Conservation (phyloP, 2,113 vertebrate genomes). For the Cyanocitta stelleri region DNA sequence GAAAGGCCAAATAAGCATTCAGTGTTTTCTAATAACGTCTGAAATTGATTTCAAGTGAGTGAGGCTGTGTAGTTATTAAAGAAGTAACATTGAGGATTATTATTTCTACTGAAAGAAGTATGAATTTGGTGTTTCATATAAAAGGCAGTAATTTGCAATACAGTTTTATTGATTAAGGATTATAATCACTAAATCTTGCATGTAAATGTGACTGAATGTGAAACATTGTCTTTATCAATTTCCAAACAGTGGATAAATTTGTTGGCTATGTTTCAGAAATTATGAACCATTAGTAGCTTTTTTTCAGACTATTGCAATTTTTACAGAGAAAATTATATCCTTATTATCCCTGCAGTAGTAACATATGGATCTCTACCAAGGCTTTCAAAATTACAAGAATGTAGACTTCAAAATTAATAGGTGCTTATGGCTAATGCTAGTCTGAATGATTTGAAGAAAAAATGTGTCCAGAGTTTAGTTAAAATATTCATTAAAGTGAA, state of each 20-base stretch:
- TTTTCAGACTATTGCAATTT: neutral
- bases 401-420: neutral
- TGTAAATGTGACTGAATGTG: neutral
- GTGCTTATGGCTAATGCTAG: neutral
- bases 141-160: neutral
- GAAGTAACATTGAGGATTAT: neutral
- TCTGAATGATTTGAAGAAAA: neutral
- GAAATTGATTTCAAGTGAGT: neutral
- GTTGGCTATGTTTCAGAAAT: conserved; percentile 3
- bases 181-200: neutral
- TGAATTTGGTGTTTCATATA: neutral
- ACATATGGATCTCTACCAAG: neutral
- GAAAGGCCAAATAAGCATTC: neutral
- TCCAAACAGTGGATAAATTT: neutral
- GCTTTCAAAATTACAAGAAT: neutral
- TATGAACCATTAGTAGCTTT: neutral
- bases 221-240: neutral
- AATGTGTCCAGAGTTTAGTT: neutral
- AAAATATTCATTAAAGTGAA: neutral
- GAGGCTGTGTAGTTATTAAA: neutral
- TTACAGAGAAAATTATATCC: neutral
- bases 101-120: neutral
- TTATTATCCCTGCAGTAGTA: neutral
- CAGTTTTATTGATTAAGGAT: neutral
- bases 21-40: neutral